Evolutionary conservation across 1,140 invertebrate species (phyloP), one percentile per base, ranked within the genome.

Genomic region (Hermatobates lingyangjiaoensis): DNA sequence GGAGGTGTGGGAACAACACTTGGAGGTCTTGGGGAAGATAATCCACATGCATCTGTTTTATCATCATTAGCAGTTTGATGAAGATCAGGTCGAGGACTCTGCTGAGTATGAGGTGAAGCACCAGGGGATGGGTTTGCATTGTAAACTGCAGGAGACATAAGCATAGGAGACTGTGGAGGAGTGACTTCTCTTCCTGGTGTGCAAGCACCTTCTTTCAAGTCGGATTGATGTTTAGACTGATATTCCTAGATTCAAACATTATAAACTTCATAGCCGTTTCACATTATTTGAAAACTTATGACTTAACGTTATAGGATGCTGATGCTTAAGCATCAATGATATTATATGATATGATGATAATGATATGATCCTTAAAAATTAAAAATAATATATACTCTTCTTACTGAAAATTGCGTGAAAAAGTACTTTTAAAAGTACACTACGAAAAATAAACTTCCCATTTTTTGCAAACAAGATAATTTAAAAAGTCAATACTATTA

Each of bases 181-280:
- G 51, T 38, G n/a, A 45, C 27, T 18, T 34, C 39, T 12, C 12
- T 46, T 12, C 30, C 10, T 10, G 10, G 30, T 34, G 30, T 23
- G 24, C 50, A 25, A 15, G 30, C 39, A 30, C 27, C 27, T n/a
- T 24, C 45, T 45, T 55, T 55, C 7, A 44, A 47, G 10, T 53
- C 54, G n/a, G n/a, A n/a, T n/a, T n/a, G n/a, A 39, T 73, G 72
- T 57, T 74, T 74, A 3, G 67, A 71, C 48, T 71, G 69, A 51
- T 74, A 74, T 61, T 74, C 72, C 72, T 74, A 58, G 45, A 61
- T n/a, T n/a, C n/a, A n/a, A n/a, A n/a, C n/a, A n/a, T n/a, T n/a
- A n/a, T n/a, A n/a, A n/a, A n/a, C n/a, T n/a, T n/a, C n/a, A n/a
- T n/a, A n/a, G n/a, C n/a, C n/a, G n/a, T n/a, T n/a, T n/a, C n/a